Conservation (phyloP, 2,113 vertebrate species). For the Beaufortia kweichowensis region DNA sequence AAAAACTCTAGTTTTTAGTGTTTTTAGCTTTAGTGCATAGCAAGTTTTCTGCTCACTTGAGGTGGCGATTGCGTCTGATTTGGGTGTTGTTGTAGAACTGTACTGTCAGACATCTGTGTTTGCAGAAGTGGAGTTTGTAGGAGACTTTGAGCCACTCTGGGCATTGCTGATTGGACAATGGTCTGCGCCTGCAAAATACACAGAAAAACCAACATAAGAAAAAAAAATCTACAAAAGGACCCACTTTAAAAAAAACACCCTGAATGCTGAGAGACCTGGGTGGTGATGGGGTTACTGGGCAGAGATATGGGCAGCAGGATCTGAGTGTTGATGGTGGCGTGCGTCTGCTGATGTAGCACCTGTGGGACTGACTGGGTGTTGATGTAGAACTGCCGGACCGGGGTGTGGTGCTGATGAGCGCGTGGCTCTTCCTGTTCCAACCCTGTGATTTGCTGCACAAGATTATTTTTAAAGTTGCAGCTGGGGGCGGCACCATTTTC, state of each 20-base stretch:
- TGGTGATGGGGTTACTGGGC: constrained; percentile 74
- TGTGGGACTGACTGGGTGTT: constrained; percentile 72
- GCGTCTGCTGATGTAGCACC: constrained; percentile 71
- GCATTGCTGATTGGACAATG: constrained; percentile 64
- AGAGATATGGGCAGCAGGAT: constrained; percentile 80
- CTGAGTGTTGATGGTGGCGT: constrained; percentile 74
- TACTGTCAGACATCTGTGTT: constrained; percentile 73
- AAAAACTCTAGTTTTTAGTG: no score
- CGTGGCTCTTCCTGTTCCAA: constrained; percentile 66
- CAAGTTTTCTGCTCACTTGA: constrained; percentile 76
- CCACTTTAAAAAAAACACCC: background rate
- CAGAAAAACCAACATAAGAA: background rate
- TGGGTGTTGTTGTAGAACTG: constrained; percentile 67
- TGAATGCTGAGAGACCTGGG: constrained; percentile 70
- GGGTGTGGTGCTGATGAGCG: constrained; percentile 45
- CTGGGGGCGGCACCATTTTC: constrained; percentile 56
- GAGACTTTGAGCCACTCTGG: constrained; percentile 69
- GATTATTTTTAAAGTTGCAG: constrained; percentile 55
- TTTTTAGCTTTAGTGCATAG: no score
- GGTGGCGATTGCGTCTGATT: constrained; percentile 73
- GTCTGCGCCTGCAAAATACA: constrained; percentile 36
- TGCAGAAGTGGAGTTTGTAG: constrained; percentile 73
- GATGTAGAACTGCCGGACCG: constrained; percentile 76
- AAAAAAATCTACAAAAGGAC: background rate
- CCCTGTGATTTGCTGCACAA: constrained; percentile 46